These are phyloP conservation scores for Spondyliosoma cantharus DNA, from an alignment of 2,797 vertebrate species.

Conservation along the genomic window DNA sequence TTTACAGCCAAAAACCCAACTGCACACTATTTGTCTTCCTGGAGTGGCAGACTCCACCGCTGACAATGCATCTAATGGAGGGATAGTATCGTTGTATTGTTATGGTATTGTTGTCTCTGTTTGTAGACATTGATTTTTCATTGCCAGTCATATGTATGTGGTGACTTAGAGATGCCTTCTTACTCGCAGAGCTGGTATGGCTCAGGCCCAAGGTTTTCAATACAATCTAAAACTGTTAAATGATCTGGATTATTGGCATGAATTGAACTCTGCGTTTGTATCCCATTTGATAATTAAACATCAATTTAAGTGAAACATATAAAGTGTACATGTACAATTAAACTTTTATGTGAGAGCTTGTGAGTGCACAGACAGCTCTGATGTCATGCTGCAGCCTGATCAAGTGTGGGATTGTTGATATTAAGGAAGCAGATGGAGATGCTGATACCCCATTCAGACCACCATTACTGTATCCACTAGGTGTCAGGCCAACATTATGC, in stretches of 20 bases:
- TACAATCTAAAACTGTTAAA: not conserved
- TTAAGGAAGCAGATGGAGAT: constrained; percentile 11
- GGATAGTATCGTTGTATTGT: too few relatives aligned
- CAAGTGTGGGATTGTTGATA: not conserved
- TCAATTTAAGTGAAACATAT: not conserved
- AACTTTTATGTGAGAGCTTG: not conserved
- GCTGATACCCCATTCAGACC: constrained; percentile 2
- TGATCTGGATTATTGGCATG: not conserved
- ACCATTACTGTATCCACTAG: constrained; percentile 78
- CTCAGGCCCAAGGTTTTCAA: not conserved
- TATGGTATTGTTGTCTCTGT: not conserved
- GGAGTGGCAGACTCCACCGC: not conserved
- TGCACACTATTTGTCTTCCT: not conserved
- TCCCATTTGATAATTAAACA: constrained; percentile 9
- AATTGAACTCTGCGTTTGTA: not conserved
- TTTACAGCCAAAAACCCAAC: too few relatives aligned
- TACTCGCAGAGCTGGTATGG: not conserved
- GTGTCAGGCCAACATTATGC: constrained; percentile 81
- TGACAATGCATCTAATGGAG: not conserved
- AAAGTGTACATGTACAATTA: not conserved
- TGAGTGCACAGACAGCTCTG: not conserved
- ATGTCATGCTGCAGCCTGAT: not conserved
- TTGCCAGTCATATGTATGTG: not conserved
- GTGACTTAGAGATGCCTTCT: not conserved
- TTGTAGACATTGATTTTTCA: not conserved